Evolutionary conservation across 2,113 vertebrate species (phyloP).

Genomic region (Leptobrachium ailaonicum): DNA sequence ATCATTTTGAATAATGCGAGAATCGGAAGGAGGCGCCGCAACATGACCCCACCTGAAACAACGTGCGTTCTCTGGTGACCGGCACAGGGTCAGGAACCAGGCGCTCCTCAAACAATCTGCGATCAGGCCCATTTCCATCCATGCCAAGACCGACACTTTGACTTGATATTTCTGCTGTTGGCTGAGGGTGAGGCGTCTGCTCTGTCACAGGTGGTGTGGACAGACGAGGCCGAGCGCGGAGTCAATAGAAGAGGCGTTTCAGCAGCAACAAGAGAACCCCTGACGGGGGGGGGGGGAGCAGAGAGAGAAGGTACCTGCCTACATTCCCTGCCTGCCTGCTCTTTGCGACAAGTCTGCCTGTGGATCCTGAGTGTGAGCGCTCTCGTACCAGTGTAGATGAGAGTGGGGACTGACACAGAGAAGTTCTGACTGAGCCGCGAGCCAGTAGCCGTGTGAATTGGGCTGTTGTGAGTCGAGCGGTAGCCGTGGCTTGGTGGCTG

Average conservation of each 20-base stretch:
- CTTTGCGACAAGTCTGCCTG: slow-evolving; percentile 60
- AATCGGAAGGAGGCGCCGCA: no score
- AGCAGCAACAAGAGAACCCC: slow-evolving; percentile 51
- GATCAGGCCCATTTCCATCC: no score
- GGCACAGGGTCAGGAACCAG: no score
- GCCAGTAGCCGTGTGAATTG: slow-evolving; percentile 95
- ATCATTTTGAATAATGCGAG: no score
- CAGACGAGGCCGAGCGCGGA: slow-evolving; percentile 9
- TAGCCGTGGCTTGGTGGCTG: slow-evolving; percentile 92
- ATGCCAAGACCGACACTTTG: no score
- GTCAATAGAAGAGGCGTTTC: slow-evolving; percentile 69
- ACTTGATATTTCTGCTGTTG: no score
- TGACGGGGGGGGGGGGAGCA: slow-evolving; percentile 55
- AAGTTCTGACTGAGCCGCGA: slow-evolving; percentile 99
- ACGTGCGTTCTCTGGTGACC: no score
- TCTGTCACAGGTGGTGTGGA: not conserved
- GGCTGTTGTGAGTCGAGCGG: slow-evolving; percentile 99
- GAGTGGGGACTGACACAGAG: slow-evolving; percentile 99
- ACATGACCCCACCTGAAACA: no score
- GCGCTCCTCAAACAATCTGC: no score
- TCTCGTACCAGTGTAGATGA: slow-evolving; percentile 98
- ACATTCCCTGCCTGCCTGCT: slow-evolving; percentile 76
- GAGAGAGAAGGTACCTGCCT: slow-evolving; percentile 69
- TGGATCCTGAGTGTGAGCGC: slow-evolving; percentile 76
- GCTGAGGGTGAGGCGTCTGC: no score